Percentiles rank a stretch among this genome's conserved stretches.
Conservation (phyloP, 2,888 invertebrate species). For the Thymelicus acteon region DNA sequence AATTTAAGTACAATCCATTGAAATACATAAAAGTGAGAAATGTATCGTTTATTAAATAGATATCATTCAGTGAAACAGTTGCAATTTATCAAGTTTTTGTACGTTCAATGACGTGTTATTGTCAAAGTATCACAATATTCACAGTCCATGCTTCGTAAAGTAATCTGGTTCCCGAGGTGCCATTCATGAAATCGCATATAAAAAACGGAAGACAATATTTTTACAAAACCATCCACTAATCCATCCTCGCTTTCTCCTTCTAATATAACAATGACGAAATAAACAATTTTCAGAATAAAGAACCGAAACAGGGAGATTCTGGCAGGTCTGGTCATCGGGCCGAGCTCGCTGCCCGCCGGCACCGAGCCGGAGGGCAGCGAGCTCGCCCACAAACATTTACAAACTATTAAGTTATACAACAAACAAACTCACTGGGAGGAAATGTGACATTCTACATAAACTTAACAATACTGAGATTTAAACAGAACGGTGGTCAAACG, state of each 20-base stretch:
- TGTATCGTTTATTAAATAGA: conserved; percentile 14
- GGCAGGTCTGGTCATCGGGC: conserved; percentile 32
- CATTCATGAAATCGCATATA: conserved; percentile 54
- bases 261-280: conserved; percentile 57
- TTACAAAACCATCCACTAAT: conserved; percentile 45
- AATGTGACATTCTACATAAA: conserved; percentile 49
- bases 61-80: conserved; percentile 37
- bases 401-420: conserved; percentile 29
- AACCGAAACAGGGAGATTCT: conserved; percentile 45
- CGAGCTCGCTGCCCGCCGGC: too few relatives aligned
- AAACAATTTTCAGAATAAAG: conserved; percentile 42
- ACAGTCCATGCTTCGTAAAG: conserved; percentile 35
- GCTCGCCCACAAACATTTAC: conserved; percentile 17
- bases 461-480: conserved; percentile 81
- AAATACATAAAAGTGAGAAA: conserved; percentile 25
- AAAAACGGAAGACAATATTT: conserved; percentile 73
- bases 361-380: too few relatives aligned
- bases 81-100: conserved; percentile 53
- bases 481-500: conserved; percentile 64
- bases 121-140: conserved; percentile 74
- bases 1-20: conserved; percentile 71
- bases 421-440: conserved; percentile 38
- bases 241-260: background rate
- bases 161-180: conserved; percentile 50
- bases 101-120: conserved; percentile 63